These are phyloP conservation scores for Lottia scabra DNA, from an alignment of 2,888 invertebrate genomes.

Conservation along the genomic window DNA sequence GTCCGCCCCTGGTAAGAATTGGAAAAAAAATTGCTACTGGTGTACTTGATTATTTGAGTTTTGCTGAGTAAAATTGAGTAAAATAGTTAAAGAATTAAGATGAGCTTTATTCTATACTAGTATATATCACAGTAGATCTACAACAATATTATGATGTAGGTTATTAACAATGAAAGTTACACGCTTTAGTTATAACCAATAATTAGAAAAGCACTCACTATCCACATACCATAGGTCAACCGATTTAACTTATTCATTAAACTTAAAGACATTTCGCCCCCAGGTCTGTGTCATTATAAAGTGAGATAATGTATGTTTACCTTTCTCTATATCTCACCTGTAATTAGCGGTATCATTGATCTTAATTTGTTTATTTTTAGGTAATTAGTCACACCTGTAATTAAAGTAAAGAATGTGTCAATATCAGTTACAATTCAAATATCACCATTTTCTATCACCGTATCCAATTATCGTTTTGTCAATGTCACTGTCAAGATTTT, in stretches of 20 bases:
- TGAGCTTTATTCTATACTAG: no score
- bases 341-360: not conserved
- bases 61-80: no score
- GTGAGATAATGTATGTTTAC: not conserved
- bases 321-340: not conserved
- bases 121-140: no score
- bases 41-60: no score
- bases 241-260: not conserved
- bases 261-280: not conserved
- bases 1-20: no score
- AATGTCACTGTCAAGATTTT: not conserved
- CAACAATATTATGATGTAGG: no score
- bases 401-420: constrained; percentile 4
- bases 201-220: no score
- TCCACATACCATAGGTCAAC: not conserved
- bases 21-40: no score
- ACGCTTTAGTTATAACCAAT: no score
- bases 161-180: no score
- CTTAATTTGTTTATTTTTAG: not conserved
- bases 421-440: not conserved
- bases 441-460: no score
- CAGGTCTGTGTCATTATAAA: constrained; percentile 1
- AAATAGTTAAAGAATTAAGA: no score
- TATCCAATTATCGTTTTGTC: not conserved
- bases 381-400: constrained; percentile 6